Conservation (phyloP, 2,888 invertebrate species). For the Sarcophaga subvicina region DNA sequence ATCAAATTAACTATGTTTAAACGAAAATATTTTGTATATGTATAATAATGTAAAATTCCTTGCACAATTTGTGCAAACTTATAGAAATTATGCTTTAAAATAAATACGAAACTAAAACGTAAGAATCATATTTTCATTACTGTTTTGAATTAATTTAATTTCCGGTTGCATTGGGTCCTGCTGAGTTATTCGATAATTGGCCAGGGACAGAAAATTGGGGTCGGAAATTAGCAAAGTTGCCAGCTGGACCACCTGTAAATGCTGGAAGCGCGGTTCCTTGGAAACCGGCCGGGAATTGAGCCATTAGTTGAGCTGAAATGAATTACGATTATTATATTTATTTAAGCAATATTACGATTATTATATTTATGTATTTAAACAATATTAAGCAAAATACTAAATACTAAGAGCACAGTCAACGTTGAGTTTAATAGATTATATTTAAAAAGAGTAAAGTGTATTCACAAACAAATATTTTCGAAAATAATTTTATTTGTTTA, state of each 20-base stretch:
- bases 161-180: slow-evolving; percentile 58
- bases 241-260: slow-evolving; percentile 88
- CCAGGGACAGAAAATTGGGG: slow-evolving; percentile 87
- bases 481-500: too few relatives aligned
- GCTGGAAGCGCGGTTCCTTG: slow-evolving; percentile 88
- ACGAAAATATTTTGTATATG: slow-evolving; percentile 30
- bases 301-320: slow-evolving; percentile 87
- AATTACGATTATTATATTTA: slow-evolving; percentile 60
- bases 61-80: slow-evolving; percentile 60
- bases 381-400: too few relatives aligned
- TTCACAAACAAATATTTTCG: too few relatives aligned
- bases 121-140: slow-evolving; percentile 40
- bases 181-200: slow-evolving; percentile 75
- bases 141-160: slow-evolving; percentile 50
- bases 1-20: slow-evolving; percentile 49
- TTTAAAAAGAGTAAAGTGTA: too few relatives aligned
- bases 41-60: slow-evolving; percentile 40
- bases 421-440: too few relatives aligned
- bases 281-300: slow-evolving; percentile 93
- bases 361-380: not conserved
- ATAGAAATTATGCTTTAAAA: slow-evolving; percentile 41
- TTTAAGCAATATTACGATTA: not conserved
- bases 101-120: slow-evolving; percentile 52
- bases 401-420: too few relatives aligned
- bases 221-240: slow-evolving; percentile 94